Base-by-base conservation (phyloP, 2,113 vertebrate species). In the Cryptomyrus ogoouensis region DNA sequence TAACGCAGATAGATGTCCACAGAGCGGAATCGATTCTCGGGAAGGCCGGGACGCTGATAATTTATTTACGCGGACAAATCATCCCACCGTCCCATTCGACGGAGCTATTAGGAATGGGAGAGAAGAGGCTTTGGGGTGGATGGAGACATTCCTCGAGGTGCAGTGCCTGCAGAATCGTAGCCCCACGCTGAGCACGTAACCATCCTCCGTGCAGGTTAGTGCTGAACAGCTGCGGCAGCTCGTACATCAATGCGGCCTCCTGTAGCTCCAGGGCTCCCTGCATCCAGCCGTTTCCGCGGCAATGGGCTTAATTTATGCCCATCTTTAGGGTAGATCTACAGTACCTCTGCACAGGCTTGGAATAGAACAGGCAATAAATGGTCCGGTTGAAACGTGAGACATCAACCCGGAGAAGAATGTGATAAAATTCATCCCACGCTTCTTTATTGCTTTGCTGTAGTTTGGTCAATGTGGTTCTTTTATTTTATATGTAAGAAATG, bases 11-110 rank as follows among this genome's bases (percentile, higher is more conserved):
- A 66, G 24, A 35, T n/a, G 39, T 88, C 56, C 4, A 0, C 9
- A 46, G 31, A 13, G 4, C 1, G 12, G 56, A 42, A 46, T n/a
- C 8, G 10, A n/a, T 56, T 56, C 56, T 39, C 21, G 3, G 21
- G 35, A 84, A 44, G 19, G 53, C 87, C 9, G 10, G 35, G 19
- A 46, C 35, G 39, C 56, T 62, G 10, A 62, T 88, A n/a, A 62
- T 88, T 88, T 66, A 62, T 88, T 88, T 62, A 88, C 87, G 10
- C 4, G 42, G 87, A 88, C 87, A 88, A 88, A 58, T 21, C 87
- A 7, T 24, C 56, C 56, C 56, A 62, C 21, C 44, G 9, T 88
- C 27, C 15, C 21, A 62, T 0, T 12, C 39, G 39, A 88, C 1
- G 24, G 42, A 88, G 87, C 56, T 66, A 88, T 88, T 88, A 88